Percentiles rank a stretch among this genome's conserved stretches.
These are phyloP conservation scores for Drosophila orena DNA, from an alignment of 1,140 invertebrate genomes.

Conservation along the genomic window DNA sequence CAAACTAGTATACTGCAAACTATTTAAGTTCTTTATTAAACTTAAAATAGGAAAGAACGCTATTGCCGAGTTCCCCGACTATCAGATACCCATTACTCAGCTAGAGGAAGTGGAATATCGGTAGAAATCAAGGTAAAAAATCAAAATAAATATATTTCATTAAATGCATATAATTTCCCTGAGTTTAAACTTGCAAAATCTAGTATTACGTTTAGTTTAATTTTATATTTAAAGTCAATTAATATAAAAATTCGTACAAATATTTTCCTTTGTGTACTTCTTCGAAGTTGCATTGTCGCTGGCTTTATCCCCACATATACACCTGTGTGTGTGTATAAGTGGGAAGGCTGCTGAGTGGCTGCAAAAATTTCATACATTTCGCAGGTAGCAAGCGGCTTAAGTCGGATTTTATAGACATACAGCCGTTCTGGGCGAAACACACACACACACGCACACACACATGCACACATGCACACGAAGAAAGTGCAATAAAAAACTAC, in stretches of 20 bases:
- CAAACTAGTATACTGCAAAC: no score
- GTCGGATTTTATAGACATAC: constrained; percentile 72
- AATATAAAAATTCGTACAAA: no score
- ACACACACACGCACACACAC: not conserved
- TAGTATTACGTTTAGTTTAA: no score
- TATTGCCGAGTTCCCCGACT: no score
- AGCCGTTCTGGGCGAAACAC: not conserved
- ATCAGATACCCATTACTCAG: no score
- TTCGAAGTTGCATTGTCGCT: constrained; percentile 36
- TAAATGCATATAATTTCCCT: no score
- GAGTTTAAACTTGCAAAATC: no score
- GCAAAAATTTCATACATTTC: constrained; percentile 73
- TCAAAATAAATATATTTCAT: not conserved
- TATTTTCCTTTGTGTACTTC: constrained; percentile 8
- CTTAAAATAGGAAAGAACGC: no score
- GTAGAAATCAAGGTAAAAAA: no score
- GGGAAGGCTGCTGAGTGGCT: constrained; percentile 49
- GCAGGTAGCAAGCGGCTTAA: constrained; percentile 74
- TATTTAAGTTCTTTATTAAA: no score
- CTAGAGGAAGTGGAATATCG: no score
- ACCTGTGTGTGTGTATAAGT: not conserved
- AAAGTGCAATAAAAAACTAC: constrained; percentile 54
- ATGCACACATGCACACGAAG: not conserved
- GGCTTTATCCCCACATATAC: not conserved
- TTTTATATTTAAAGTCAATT: no score